Evolutionary conservation across 1,140 invertebrate genomes (phyloP), one percentile per base, ranked within the genome.

Genomic region (Drosophila sp.): DNA sequence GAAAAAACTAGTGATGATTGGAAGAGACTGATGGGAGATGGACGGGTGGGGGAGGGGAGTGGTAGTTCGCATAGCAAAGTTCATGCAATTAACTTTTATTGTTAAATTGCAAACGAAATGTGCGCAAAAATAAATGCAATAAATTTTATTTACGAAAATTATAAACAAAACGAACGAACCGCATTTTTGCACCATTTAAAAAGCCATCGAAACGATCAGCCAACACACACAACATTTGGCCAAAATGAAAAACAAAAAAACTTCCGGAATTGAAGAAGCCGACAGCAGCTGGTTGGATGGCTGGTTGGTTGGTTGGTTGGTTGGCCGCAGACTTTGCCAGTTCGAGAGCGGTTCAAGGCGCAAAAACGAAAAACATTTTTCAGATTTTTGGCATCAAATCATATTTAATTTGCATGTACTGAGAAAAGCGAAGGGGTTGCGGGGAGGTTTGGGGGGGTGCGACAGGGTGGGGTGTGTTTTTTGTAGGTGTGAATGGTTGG

Each of bases 321-420:
- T 40, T 25, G 8, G 60, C 8, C 6, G n/a, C 32, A 25, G 33
- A 35, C 7, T 3, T 60, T 73, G 55, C 29, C 54, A 67, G 80
- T 84, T 83, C 76, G 84, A 84, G 80, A 55, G 33, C 54, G 76
- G 80, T 83, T 83, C 76, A 83, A 84, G 80, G 76, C 76, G 10
- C 23, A 56, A 38, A 38, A 38, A 8, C 5, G 8, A 4, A 33
- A n/a, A 55, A 23, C 56, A 32, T 62, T 56, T 38, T 30, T 54
- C 32, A 23, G n/a, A 40, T 54, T 71, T 38, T 66, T 56, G 38
- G 64, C 73, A 76, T 69, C 73, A 76, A 75, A 76, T 76, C 63
- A 76, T 75, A 75, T 75, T 75, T 67, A 67, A 74, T 75, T 76
- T 75, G 65, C 73, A 75, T 76, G 60, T 69, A 33, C 50, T 8